Conservation (phyloP, 2,113 vertebrate species). For the Leptobrachium leishanense region DNA sequence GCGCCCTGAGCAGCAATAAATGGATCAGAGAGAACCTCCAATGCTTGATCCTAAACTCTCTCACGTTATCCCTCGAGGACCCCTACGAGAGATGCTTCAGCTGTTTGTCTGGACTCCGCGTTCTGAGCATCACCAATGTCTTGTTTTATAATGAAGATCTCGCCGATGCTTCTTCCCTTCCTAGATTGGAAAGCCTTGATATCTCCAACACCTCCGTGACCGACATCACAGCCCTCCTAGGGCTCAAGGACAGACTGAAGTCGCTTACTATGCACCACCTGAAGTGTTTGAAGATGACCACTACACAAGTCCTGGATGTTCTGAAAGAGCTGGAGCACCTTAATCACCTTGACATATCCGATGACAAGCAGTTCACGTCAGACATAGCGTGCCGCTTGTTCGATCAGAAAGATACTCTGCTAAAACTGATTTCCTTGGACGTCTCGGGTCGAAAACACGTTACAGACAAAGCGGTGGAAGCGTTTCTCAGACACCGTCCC, state of each 20-base stretch:
- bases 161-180: slow-evolving; percentile 86
- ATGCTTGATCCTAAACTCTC: slow-evolving; percentile 88
- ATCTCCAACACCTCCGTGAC: slow-evolving; percentile 97
- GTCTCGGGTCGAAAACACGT: slow-evolving; percentile 95
- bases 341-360: slow-evolving; percentile 95
- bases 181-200: slow-evolving; percentile 92
- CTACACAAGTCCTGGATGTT: slow-evolving; percentile 88
- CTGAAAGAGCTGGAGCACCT: slow-evolving; percentile 85
- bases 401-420: slow-evolving; percentile 86
- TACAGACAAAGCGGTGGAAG: slow-evolving; percentile 86
- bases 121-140: slow-evolving; percentile 89
- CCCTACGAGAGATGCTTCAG: slow-evolving; percentile 85
- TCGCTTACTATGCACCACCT: slow-evolving; percentile 96
- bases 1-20: slow-evolving; percentile 89
- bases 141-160: slow-evolving; percentile 95
- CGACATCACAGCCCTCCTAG: slow-evolving; percentile 87
- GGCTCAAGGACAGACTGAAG: slow-evolving; percentile 85
- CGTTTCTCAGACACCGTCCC: slow-evolving; percentile 88
- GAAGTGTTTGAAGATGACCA: slow-evolving; percentile 98
- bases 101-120: slow-evolving; percentile 82
- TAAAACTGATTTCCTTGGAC: slow-evolving; percentile 87
- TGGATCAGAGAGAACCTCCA: slow-evolving; percentile 89
- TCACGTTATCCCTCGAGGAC: slow-evolving; percentile 93
- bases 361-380: slow-evolving; percentile 98
- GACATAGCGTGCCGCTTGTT: slow-evolving; percentile 93